Conservation (phyloP, 2,113 vertebrate genomes). For the Varanus komodoensis region DNA sequence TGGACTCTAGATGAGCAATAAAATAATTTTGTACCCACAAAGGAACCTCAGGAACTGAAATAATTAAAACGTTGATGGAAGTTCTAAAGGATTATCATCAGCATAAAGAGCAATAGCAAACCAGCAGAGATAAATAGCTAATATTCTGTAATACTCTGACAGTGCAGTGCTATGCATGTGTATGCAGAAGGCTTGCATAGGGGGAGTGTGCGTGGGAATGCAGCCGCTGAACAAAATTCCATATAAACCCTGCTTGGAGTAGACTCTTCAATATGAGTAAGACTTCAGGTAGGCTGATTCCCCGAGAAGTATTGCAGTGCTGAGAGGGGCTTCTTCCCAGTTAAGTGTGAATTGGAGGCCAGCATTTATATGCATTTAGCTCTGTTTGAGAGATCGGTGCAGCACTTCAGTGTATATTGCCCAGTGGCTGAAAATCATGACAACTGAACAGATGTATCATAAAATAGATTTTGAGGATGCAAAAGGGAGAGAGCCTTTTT, state of each 20-base stretch:
- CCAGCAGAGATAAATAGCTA: background rate
- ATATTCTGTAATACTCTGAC: background rate
- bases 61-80: background rate
- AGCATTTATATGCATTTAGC: background rate
- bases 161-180: background rate
- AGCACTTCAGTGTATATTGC: too few species aligned
- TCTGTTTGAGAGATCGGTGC: background rate
- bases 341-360: background rate
- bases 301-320: background rate
- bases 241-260: too few species aligned
- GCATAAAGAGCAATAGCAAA: background rate
- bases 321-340: background rate
- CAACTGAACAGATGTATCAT: too few species aligned
- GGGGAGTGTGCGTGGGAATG: too few species aligned
- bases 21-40: too few species aligned
- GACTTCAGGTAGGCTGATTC: background rate
- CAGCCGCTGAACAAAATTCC: too few species aligned
- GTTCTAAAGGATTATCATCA: background rate
- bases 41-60: background rate
- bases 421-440: too few species aligned
- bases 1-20: background rate
- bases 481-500: too few species aligned
- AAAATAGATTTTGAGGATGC: too few species aligned
- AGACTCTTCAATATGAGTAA: too few species aligned
- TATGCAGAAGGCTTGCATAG: background rate